Percentiles rank a stretch among this genome's conserved stretches.
Evolutionary conservation across 2,113 vertebrate genomes (phyloP).

Genomic region (Sminthopsis crassicaudata): DNA sequence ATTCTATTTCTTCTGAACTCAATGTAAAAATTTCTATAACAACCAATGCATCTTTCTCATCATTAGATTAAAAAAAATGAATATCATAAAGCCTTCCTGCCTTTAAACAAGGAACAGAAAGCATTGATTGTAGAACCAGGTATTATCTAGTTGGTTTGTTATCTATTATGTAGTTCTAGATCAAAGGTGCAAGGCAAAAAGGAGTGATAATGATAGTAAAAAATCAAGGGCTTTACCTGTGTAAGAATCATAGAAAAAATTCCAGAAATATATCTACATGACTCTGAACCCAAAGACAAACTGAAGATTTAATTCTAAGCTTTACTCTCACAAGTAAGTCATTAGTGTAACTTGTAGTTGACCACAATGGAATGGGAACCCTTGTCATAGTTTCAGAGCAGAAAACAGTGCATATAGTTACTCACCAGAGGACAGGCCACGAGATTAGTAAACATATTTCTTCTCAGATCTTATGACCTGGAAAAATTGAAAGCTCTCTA

Average conservation of each 20-base stretch:
- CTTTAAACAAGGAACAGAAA: not conserved
- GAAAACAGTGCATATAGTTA: too few species aligned
- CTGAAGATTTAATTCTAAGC: not conserved
- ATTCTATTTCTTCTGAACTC: not conserved
- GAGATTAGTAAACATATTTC: too few species aligned
- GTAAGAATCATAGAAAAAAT: not conserved
- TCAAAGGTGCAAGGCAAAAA: not conserved
- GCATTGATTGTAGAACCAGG: not conserved
- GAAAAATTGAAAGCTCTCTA: too few species aligned
- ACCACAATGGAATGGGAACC: too few species aligned
- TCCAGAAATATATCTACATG: not conserved
- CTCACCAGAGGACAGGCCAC: too few species aligned
- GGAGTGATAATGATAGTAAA: not conserved
- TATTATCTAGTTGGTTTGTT: not conserved
- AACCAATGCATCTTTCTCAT: not conserved
- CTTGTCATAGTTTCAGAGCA: too few species aligned
- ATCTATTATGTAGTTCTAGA: not conserved
- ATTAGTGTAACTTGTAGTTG: not conserved
- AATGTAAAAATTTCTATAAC: slow-evolving; percentile 20
- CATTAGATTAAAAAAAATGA: not conserved
- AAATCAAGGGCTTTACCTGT: not conserved
- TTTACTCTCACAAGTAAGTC: not conserved
- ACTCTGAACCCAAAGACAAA: not conserved
- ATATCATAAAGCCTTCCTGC: not conserved
- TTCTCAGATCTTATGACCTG: too few species aligned